Evolutionary conservation across 1,140 invertebrate genomes (phyloP).

Genomic region (Polypedilum pembai): DNA sequence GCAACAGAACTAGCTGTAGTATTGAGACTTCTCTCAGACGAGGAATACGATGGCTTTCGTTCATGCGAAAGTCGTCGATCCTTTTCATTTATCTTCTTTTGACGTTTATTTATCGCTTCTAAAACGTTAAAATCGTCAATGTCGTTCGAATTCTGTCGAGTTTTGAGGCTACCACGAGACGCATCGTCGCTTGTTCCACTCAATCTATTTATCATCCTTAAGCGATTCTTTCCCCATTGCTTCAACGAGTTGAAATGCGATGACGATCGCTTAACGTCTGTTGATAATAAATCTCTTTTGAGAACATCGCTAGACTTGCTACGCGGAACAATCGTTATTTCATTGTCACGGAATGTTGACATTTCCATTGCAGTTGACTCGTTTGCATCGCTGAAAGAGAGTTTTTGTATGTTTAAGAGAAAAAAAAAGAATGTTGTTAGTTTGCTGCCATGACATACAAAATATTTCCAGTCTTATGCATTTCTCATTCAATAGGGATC

Average conservation of each 20-base stretch:
- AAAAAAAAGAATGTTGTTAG: no score
- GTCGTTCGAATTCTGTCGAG: conserved; percentile 42
- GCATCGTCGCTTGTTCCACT: conserved; percentile 35
- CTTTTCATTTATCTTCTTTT: conserved; percentile 47
- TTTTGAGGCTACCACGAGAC: conserved; percentile 29
- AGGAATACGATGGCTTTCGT: conserved; percentile 67
- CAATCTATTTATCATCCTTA: conserved; percentile 62
- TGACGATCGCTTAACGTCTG: conserved; percentile 44
- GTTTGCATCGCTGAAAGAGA: background rate
- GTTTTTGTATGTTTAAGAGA: conserved; percentile 22
- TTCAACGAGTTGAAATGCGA: conserved; percentile 73
- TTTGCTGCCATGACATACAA: no score
- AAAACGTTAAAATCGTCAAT: conserved; percentile 55
- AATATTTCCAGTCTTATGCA: no score
- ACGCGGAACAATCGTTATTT: conserved; percentile 46
- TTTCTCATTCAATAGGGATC: no score
- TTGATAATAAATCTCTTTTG: conserved; percentile 47
- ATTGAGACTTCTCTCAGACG: conserved; percentile 56
- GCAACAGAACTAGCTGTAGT: conserved; percentile 44
- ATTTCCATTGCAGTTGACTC: background rate
- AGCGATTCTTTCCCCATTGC: conserved; percentile 69
- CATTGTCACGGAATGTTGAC: conserved; percentile 30
- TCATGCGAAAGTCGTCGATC: conserved; percentile 52
- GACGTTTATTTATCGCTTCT: conserved; percentile 52
- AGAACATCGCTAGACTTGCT: conserved; percentile 61